Conservation (phyloP, 2,888 invertebrate species). For the Spodoptera littoralis region DNA sequence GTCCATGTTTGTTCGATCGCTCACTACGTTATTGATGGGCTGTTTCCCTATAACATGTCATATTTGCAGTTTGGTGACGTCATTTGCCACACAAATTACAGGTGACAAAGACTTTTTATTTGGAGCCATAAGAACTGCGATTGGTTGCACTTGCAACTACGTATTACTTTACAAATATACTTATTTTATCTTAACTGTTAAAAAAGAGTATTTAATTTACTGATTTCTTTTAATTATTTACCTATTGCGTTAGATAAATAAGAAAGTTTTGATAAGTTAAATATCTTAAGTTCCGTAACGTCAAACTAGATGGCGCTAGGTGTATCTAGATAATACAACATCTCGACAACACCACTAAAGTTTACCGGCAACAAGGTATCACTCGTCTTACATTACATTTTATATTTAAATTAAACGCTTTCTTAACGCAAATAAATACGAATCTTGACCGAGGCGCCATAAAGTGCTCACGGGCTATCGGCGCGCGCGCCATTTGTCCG, state of each 20-base stretch:
- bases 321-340: conserved; percentile 3
- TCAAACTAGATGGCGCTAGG: conserved; percentile 53
- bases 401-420: conserved; percentile 58
- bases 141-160: background rate
- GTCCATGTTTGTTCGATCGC: conserved; percentile 87
- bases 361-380: conserved; percentile 28
- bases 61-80: conserved; percentile 60
- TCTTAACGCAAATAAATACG: conserved; percentile 57
- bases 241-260: too few species aligned
- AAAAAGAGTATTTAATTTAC: background rate
- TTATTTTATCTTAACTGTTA: background rate
- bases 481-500: conserved; percentile 84
- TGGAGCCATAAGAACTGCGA: conserved; percentile 40
- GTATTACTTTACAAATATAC: background rate
- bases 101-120: conserved; percentile 56
- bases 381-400: conserved; percentile 47
- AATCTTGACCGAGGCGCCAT: conserved; percentile 55
- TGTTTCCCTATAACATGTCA: conserved; percentile 74
- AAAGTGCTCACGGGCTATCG: conserved; percentile 72
- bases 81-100: conserved; percentile 67
- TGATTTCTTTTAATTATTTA: too few species aligned
- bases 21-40: conserved; percentile 87
- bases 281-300: conserved; percentile 6
- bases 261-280: background rate
- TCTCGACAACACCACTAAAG: conserved; percentile 19